Evolutionary conservation across 2,797 vertebrate genomes (phyloP), one percentile per base, ranked within the genome.

Genomic region (Typhlichthys eigenmanni): DNA sequence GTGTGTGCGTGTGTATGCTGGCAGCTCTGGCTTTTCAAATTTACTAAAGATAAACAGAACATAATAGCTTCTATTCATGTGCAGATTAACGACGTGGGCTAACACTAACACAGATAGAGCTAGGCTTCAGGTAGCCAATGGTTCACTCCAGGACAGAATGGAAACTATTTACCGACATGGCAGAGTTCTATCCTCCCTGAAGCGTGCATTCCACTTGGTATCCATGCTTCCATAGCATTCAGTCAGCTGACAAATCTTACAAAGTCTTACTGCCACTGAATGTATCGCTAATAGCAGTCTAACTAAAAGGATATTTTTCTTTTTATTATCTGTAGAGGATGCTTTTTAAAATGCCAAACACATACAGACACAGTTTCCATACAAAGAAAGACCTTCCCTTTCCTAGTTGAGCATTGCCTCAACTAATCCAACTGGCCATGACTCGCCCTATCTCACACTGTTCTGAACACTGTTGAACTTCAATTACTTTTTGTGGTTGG

Each of bases 351-450:
- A 82, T 78, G 64, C 70, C 73, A 54, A 66, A 73, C 66, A 72
- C 76, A 76, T 66, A 55, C 55, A 63, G 53, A 69, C 49, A 64
- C 66, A 75, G 56, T 58, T 55, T 68, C 74, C 72, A 64, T 62
- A 80, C 56, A 65, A 68, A 82, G 67, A 84, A 81, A 85, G 76
- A 64, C 69, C 74, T 73, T 84, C 58, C 68, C 69, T 62, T 81
- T 77, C 69, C 66, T 75, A 62, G 70, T 85, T 80, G 72, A 87
- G 80, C 72, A 71, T 78, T 75, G 71, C 77, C 88, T 91, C 60
- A 77, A 58, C 69, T 92, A 89, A 91, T 92, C 89, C 83, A 73
- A 80, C 90, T 85, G 70, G 74, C 76, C 76, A 81, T 47, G 78
- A 82, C 55, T 55, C 61, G 74, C 17, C 51, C 81, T 87, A 88